Base-by-base conservation (phyloP, 92 coral and sea anemone genomes). In the Epizoanthus scotinus region DNA sequence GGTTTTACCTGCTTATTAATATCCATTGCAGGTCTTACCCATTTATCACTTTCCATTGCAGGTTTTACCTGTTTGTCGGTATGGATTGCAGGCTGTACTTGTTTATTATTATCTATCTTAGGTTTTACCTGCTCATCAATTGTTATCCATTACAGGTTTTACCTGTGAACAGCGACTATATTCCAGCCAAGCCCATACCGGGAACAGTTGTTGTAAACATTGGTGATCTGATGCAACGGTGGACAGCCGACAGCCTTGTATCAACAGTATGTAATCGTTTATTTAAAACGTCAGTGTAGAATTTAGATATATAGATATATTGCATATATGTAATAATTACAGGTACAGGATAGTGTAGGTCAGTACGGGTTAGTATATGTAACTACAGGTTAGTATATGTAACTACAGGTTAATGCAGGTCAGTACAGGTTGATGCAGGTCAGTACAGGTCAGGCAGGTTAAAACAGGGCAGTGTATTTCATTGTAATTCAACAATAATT, bases 191-290 rank as follows among this genome's bases (percentile, higher is more conserved):
- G 52, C 91, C 93, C 0, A 82, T 94, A 28, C 83, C 90, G 14
- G 93, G 94, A 18, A 87, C 97, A 71, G 88, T 94, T 28, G 68
- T 94, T 8, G 98, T 94, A 19, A 94, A 94, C 63, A 94, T 94
- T 57, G 98, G 97, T 42, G 97, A 94, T 67, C 91, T 94, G 27
- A 86, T 94, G 94, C 96, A 91, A 55, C 85, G 94, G 57, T 94
- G 97, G 98, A 94, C 98, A 58, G 88, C 90, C 74, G 92, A 94
- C 85, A 71, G 80, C 65, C 78, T 94, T 17, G 59, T 67, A 19
- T 91, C 98, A n/a, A 94, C 98, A 12, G 98, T 94, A 84, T 81
- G 87, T 65, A 8, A 25, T 18, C 50, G 1, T 8, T 44, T 44
- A 1, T 10, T 7, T 13, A 44, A 44, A 44, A 7, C 50, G 7